Evolutionary conservation across 37 sponge, comb jelly and placozoan genomes (phyloP).

Genomic region (Aplysina aerophoba): DNA sequence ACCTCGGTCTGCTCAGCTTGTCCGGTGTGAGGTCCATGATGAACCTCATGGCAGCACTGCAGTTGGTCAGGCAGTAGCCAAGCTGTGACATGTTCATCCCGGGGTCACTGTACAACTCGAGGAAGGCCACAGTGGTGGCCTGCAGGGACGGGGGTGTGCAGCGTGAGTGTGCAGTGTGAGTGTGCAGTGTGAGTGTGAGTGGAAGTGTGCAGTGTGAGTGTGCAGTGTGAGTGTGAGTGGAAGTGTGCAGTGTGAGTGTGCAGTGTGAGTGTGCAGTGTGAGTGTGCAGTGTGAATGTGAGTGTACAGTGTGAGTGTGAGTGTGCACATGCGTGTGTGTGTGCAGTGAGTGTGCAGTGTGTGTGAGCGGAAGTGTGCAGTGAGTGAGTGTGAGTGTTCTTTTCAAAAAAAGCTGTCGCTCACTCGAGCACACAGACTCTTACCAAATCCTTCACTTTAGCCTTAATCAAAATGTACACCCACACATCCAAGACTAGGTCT

Average conservation of each 20-base stretch:
- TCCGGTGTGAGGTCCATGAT: slow-evolving; percentile 51
- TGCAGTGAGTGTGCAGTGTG: background rate
- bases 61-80: slow-evolving; percentile 83
- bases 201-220: background rate
- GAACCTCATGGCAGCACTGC: slow-evolving; percentile 61
- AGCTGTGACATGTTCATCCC: slow-evolving; percentile 58
- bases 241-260: too few species aligned
- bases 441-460: slow-evolving; percentile 58
- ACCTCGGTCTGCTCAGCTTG: slow-evolving; percentile 20
- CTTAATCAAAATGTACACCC: slow-evolving; percentile 74
- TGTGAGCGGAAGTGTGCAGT: background rate
- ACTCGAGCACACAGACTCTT: background rate
- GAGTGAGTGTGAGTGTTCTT: too few species aligned
- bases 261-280: background rate
- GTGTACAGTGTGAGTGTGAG: background rate
- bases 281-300: background rate
- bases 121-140: slow-evolving; percentile 77
- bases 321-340: too few species aligned
- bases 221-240: too few species aligned
- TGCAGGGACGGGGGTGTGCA: background rate
- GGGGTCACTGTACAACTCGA: slow-evolving; percentile 72
- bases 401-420: too few species aligned
- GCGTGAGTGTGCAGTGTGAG: background rate
- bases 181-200: background rate
- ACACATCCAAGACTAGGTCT: slow-evolving; percentile 73